These are phyloP conservation scores for Periophthalmus modestus DNA, from an alignment of 2,113 vertebrate genomes.

Conservation along the genomic window DNA sequence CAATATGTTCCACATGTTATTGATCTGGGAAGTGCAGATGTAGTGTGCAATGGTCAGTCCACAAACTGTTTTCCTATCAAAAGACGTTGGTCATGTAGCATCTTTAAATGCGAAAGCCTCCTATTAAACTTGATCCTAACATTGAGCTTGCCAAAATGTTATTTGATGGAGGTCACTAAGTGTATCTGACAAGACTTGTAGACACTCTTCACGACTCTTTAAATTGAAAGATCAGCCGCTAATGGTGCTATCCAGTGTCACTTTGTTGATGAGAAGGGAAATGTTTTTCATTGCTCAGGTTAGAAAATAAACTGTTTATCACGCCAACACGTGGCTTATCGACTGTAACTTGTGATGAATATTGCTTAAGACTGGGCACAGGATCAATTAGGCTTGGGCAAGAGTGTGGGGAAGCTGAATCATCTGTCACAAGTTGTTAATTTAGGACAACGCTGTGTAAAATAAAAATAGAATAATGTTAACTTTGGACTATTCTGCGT, in stretches of 20 bases:
- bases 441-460: background rate
- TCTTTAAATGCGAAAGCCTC: conserved; percentile 19
- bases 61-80: background rate
- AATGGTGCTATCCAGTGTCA: conserved; percentile 1
- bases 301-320: conserved; percentile 7
- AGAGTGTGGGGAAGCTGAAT: background rate
- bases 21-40: conserved; percentile 27
- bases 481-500: background rate
- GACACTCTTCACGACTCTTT: conserved; percentile 1
- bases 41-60: conserved; percentile 2
- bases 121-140: conserved; percentile 37
- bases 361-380: conserved; percentile 1
- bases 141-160: conserved; percentile 5
- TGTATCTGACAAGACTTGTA: background rate
- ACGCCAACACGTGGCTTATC: background rate
- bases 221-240: conserved; percentile 2
- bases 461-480: background rate
- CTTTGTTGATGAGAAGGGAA: background rate
- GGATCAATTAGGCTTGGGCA: background rate
- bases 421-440: conserved; percentile 1
- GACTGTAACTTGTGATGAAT: conserved; percentile 1
- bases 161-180: conserved; percentile 11
- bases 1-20: conserved; percentile 65
- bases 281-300: background rate
- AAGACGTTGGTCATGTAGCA: conserved; percentile 13